Percentiles rank a stretch among this genome's conserved stretches.
Conservation (phyloP, 2,888 invertebrate genomes). For the Ypsolopha sequella region DNA sequence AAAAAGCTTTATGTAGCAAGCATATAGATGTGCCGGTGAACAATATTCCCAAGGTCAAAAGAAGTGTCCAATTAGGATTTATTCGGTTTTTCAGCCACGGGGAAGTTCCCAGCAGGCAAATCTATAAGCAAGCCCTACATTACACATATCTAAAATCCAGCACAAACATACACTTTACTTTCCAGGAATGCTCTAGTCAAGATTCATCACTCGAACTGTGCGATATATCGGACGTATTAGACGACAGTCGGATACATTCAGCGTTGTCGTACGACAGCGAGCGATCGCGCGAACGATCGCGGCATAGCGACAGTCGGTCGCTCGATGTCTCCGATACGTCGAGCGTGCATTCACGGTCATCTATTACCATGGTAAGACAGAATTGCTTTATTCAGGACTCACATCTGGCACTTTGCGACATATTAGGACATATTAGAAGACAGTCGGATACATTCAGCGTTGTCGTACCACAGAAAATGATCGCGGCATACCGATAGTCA, state of each 20-base stretch:
- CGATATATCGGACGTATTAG: constrained; percentile 48
- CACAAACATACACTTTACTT: constrained; percentile 1
- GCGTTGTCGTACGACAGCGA: constrained; percentile 61
- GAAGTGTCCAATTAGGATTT: too few species aligned
- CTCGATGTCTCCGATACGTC: constrained; percentile 60
- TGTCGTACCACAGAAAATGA: too few species aligned
- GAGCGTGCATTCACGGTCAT: constrained; percentile 56
- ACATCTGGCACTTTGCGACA: too few species aligned
- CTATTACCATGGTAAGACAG: constrained; percentile 49
- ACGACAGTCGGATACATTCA: constrained; percentile 56
- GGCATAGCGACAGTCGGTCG: constrained; percentile 59
- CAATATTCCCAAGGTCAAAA: background rate
- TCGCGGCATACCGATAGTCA: too few species aligned
- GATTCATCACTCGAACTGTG: constrained; percentile 63
- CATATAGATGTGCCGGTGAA: too few species aligned
- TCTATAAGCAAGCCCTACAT: background rate
- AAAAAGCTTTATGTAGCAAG: too few species aligned
- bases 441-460: too few species aligned
- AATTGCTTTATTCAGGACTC: too few species aligned
- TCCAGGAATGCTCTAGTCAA: constrained; percentile 67
- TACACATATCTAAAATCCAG: background rate
- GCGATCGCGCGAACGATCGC: constrained; percentile 49
- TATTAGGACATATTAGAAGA: too few species aligned
- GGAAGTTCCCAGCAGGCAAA: background rate
- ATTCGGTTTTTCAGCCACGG: background rate